These are phyloP conservation scores for Lepidotrigona ventralis DNA, from an alignment of 1,140 invertebrate genomes.

Conservation along the genomic window DNA sequence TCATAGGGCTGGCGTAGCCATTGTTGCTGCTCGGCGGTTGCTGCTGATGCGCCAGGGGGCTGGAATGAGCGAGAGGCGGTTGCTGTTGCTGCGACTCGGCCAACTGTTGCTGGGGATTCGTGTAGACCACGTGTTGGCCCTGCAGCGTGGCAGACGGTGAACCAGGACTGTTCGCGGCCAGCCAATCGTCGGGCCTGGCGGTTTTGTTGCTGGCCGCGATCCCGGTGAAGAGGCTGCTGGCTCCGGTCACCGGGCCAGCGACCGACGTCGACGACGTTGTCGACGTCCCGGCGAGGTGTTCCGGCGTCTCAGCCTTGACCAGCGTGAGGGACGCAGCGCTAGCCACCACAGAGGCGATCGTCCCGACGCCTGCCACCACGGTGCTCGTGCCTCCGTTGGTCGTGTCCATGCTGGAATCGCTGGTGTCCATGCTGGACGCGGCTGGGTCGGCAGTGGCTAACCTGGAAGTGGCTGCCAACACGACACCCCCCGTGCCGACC, in stretches of 20 bases:
- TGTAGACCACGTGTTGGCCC: constrained; percentile 78
- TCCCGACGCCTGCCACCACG: constrained; percentile 32
- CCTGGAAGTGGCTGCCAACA: constrained; percentile 75
- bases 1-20: constrained; percentile 91
- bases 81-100: constrained; percentile 62
- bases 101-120: constrained; percentile 66
- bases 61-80: constrained; percentile 72
- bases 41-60: constrained; percentile 78
- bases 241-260: constrained; percentile 60
- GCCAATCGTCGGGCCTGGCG: constrained; percentile 82
- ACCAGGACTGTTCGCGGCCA: constrained; percentile 82
- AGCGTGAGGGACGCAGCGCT: constrained; percentile 61
- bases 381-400: constrained; percentile 51
- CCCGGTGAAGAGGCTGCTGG: constrained; percentile 67
- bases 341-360: constrained; percentile 58
- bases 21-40: constrained; percentile 85
- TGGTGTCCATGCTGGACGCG: constrained; percentile 55
- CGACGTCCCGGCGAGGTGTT: constrained; percentile 70
- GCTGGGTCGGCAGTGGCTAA: constrained; percentile 61
- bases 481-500: constrained; percentile 72
- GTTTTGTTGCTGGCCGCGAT: constrained; percentile 73
- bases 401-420: constrained; percentile 61
- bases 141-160: constrained; percentile 80
- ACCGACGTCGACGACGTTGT: constrained; percentile 59
- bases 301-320: constrained; percentile 74